A percentile compares a stretch with the other conserved stretches of the same genome.
phyloP scores from a whole-genome alignment of 2,888 invertebrate genomes.

The Ormia ochracea region DNA sequence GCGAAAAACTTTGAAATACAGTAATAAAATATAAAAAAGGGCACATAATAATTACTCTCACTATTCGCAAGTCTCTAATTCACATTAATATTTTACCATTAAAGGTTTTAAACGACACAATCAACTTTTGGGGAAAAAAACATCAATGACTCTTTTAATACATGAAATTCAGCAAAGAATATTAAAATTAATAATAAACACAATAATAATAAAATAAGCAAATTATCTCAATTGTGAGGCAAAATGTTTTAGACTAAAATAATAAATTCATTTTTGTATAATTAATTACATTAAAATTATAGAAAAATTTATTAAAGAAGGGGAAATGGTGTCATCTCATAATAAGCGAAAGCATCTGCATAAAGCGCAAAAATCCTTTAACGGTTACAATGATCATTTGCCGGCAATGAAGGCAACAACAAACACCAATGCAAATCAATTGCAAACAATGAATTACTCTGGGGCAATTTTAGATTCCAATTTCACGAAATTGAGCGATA shows the following conservation, averaged over 20 bases:
- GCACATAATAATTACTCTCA: background rate
- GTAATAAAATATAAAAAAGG: background rate
- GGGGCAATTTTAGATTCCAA: constrained; percentile 48
- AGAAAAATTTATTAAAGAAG: background rate
- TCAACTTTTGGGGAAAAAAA: background rate
- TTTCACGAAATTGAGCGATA: constrained; percentile 30
- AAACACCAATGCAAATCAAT: constrained; percentile 14
- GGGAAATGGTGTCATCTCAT: constrained; percentile 24
- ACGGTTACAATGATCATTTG: constrained; percentile 34
- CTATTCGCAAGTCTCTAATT: background rate
- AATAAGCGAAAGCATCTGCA: constrained; percentile 21
- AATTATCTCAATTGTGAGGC: background rate
- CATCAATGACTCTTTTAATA: constrained; percentile 26
- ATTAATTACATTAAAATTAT: background rate
- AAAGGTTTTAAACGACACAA: background rate
- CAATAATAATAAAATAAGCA: background rate
- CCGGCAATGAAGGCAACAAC: constrained; percentile 2
- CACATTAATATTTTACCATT: background rate
- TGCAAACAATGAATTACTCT: constrained; percentile 53
- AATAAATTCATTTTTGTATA: background rate
- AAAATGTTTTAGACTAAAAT: background rate
- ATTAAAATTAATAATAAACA: background rate
- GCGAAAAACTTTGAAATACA: background rate
- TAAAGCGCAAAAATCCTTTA: constrained; percentile 32
- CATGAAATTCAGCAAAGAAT: background rate